Base-by-base conservation (phyloP, 2,113 vertebrate genomes). In the Tonatia bakeri region DNA sequence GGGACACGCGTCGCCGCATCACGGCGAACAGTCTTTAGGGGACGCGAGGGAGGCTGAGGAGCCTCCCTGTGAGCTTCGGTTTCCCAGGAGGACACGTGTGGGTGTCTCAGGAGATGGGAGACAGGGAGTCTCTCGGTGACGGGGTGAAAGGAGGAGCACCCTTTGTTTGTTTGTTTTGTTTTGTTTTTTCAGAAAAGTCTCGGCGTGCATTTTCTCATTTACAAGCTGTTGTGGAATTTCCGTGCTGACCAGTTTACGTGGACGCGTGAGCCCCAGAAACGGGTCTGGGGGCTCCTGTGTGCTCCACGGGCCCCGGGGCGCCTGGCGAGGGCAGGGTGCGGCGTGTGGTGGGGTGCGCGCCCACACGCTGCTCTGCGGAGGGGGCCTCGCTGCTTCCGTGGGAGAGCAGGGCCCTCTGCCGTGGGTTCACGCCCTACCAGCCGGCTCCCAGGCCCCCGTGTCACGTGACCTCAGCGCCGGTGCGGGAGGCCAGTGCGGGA, bases 261-360 rank as follows among this genome's bases (percentile, higher is more conserved):
- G 38, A 54, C 22, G 26, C n/a, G 6, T 54, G 73, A 75, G 52
- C 7, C 40, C 33, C n/a, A 61, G 80, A 81, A 75, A 26, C 73
- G 33, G 75, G 28, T 89, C 38, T 26, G 36, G 52, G 81, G 22
- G n/a, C 75, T 28, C 26, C n/a, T 69, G 24, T 70, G 33, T 50
- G 50, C 80, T 79, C 85, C 40, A 36, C 50, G 75, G 73, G 40
- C 36, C 10, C 36, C 28, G 22, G 61, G 72, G 43, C 38, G 20
- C 47, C 5, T 67, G 8, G 22, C 20, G 36, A 16, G 61, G 56
- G 45, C 79, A 56, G 43, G n/a, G 33, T 47, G 33, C 56, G 22
- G 3, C 4, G 10, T 26, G 10, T 40, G 45, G 38, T 45, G 33
- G 40, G n/a, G 40, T 40, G 3, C 0, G 5, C 7, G 20, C 3